Evolutionary conservation across 2,888 invertebrate genomes (phyloP).

Genomic region (Watsonalla cultraria): DNA sequence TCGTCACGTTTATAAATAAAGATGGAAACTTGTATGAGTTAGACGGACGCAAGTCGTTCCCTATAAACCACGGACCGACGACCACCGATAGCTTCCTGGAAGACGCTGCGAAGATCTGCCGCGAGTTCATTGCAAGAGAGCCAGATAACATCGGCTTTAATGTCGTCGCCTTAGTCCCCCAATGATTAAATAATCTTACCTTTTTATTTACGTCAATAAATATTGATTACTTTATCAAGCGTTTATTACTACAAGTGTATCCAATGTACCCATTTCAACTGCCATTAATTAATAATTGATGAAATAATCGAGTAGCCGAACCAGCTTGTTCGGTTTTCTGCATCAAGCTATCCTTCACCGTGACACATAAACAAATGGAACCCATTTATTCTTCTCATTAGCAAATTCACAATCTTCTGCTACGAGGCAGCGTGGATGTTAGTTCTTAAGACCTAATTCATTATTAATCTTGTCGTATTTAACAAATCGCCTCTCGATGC

Average conservation of each 20-base stretch:
- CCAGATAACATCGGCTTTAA: constrained; percentile 93
- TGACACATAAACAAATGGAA: constrained; percentile 50
- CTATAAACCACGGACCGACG: constrained; percentile 89
- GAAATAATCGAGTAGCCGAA: constrained; percentile 38
- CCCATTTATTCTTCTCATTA: constrained; percentile 61
- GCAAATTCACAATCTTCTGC: constrained; percentile 27
- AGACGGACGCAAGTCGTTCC: constrained; percentile 81
- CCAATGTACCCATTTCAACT: too few relatives aligned
- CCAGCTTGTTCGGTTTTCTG: constrained; percentile 23
- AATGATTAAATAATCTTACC: constrained; percentile 34
- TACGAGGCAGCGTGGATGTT: constrained; percentile 34
- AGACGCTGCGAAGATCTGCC: constrained; percentile 90
- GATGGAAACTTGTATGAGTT: constrained; percentile 90
- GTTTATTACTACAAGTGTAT: constrained; percentile 13
- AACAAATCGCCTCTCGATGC: constrained; percentile 60
- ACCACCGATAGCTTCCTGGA: constrained; percentile 84
- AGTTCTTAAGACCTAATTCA: constrained; percentile 54
- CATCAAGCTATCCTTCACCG: constrained; percentile 54
- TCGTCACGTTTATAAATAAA: constrained; percentile 90
- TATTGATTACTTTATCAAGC: constrained; percentile 20
- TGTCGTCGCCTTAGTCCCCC: constrained; percentile 87
- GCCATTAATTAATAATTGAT: constrained; percentile 28
- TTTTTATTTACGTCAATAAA: constrained; percentile 17
- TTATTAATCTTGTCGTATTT: constrained; percentile 60
- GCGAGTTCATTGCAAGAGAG: constrained; percentile 90